Evolutionary conservation across 2,113 vertebrate species (phyloP).

Genomic region (Cacatua alba): DNA sequence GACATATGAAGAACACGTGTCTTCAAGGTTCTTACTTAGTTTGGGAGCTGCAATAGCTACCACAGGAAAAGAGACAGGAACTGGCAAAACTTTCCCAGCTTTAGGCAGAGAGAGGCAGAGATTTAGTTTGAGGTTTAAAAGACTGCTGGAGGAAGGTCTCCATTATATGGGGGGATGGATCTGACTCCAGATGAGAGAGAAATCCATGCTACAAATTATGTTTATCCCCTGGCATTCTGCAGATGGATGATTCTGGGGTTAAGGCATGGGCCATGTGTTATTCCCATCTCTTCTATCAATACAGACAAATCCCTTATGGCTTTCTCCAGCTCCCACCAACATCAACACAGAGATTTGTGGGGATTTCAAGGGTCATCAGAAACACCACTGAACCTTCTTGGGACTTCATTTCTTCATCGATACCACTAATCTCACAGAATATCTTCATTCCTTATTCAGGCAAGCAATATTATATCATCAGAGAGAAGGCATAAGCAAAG

Average conservation of each 20-base stretch:
- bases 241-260: background rate
- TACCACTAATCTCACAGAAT: background rate
- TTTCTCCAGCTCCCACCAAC: background rate
- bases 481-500: background rate
- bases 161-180: background rate
- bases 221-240: background rate
- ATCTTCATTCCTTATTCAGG: slow-evolving; percentile 6
- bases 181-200: background rate
- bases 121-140: background rate
- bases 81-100: background rate
- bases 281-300: background rate
- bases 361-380: background rate
- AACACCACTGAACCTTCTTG: background rate
- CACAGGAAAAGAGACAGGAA: background rate
- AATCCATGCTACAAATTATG: background rate
- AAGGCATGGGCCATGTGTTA: background rate
- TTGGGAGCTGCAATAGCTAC: background rate
- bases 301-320: background rate
- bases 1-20: fast-evolving
- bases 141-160: background rate
- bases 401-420: slow-evolving; percentile 9
- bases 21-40: background rate
- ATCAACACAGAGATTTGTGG: background rate
- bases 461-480: slow-evolving; percentile 1
- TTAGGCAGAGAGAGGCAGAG: background rate